Conservation (phyloP, 1,140 invertebrate genomes). For the Aphelenchoides fujianensis region DNA sequence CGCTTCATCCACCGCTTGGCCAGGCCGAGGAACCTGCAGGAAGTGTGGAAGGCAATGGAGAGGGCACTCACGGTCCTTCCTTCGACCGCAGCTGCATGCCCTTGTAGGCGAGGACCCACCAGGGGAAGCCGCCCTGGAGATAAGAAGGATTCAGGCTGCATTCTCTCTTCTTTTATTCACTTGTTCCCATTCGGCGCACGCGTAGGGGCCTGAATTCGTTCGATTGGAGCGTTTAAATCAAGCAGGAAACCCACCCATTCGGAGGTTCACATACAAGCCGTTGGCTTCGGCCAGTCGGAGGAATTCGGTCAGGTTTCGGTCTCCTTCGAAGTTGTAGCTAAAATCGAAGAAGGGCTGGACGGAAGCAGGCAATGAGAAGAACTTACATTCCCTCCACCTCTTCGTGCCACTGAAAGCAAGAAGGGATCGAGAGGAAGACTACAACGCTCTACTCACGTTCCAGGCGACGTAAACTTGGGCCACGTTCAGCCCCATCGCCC, state of each 20-base stretch:
- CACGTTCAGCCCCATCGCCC: conserved; percentile 80
- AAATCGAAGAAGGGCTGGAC: conserved; percentile 67
- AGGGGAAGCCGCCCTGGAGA: conserved; percentile 65
- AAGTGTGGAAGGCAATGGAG: not conserved
- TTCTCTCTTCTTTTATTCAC: no score
- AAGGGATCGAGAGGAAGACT: no score
- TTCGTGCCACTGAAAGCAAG: no score
- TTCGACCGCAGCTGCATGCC: conserved; percentile 21
- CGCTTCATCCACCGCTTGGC: conserved; percentile 20
- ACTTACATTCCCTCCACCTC: conserved; percentile 66
- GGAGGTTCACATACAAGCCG: conserved; percentile 75
- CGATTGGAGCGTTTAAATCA: no score
- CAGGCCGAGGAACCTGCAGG: conserved; percentile 14
- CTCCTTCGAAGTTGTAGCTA: conserved; percentile 72
- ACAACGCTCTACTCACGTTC: no score
- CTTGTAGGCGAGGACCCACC: conserved; percentile 34
- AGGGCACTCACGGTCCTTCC: conserved; percentile 12
- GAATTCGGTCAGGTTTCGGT: conserved; percentile 74
- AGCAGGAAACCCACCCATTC: no score
- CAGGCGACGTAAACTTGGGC: conserved; percentile 87
- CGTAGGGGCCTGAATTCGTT: no score
- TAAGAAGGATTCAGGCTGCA: no score
- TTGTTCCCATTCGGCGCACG: conserved; percentile 77
- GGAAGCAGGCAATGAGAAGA: conserved; percentile 67
- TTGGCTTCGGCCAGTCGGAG: conserved; percentile 75